Conservation (phyloP, 2,113 vertebrate genomes). For the Willisornis vidua region DNA sequence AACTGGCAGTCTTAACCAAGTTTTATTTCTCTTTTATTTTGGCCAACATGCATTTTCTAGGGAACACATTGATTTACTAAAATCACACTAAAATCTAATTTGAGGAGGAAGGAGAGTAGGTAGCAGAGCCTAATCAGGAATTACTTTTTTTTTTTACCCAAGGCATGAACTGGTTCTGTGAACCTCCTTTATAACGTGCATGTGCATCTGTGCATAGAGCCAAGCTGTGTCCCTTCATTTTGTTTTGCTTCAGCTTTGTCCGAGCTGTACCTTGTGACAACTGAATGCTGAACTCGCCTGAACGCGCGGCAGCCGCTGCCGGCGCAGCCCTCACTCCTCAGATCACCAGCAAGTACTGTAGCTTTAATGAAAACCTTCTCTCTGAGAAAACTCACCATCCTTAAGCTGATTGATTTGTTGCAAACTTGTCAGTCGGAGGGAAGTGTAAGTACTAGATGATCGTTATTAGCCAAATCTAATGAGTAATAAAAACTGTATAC, state of each 20-base stretch:
- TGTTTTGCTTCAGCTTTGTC: slow-evolving; percentile 34
- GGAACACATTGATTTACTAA: background rate
- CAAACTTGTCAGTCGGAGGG: background rate
- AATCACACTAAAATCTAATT: background rate
- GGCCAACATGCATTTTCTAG: background rate
- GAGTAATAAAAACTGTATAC: slow-evolving; percentile 31
- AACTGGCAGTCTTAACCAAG: background rate
- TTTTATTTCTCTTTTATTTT: background rate
- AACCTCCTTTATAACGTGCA: background rate
- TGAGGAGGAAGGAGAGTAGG: background rate
- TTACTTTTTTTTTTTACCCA: background rate
- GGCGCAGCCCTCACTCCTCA: background rate
- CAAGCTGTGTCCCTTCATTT: background rate
- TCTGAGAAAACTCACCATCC: background rate
- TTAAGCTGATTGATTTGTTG: background rate
- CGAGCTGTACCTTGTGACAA: slow-evolving; percentile 21
- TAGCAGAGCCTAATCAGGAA: background rate
- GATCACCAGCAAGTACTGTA: slow-evolving; percentile 44
- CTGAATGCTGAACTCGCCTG: slow-evolving; percentile 6
- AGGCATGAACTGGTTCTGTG: slow-evolving; percentile 9
- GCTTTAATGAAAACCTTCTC: slow-evolving; percentile 17
- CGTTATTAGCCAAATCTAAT: background rate
- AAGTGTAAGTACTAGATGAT: background rate
- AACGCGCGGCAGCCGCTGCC: background rate
- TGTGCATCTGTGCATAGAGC: background rate